A percentile compares a stretch with the other conserved stretches of the same genome.
These are phyloP conservation scores for Dysidea cf. avara DNA, from an alignment of 37 sponge, comb jelly and placozoan species.

Conservation along the genomic window DNA sequence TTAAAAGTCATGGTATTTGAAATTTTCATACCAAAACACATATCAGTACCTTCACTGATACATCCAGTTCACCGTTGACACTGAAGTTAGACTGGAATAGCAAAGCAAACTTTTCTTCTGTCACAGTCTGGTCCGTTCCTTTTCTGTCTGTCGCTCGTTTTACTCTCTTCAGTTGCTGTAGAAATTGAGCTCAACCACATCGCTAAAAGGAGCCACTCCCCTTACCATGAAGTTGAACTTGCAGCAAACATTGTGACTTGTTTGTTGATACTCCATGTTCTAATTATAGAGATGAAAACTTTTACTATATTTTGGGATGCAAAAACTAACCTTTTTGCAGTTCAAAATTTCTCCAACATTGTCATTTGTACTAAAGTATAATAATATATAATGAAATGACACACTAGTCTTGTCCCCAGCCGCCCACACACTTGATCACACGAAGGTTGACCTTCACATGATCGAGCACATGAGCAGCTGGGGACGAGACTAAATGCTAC, in stretches of 20 bases:
- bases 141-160: neutral
- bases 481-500: too few relatives aligned
- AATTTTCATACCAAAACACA: too few relatives aligned
- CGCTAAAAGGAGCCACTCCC: too few relatives aligned
- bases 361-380: neutral
- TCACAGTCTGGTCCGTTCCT: conserved; percentile 62
- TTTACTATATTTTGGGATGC: too few relatives aligned
- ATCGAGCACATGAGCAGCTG: too few relatives aligned
- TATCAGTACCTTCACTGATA: conserved; percentile 36
- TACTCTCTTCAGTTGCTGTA: neutral
- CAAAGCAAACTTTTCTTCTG: conserved; percentile 90
- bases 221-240: neutral
- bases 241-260: conserved; percentile 6
- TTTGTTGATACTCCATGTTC: too few relatives aligned
- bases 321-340: too few relatives aligned
- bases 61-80: conserved; percentile 70
- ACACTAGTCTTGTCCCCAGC: neutral
- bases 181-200: neutral
- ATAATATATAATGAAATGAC: neutral
- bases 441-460: too few relatives aligned
- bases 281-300: neutral
- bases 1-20: too few relatives aligned
- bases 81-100: conserved; percentile 80
- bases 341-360: too few relatives aligned
- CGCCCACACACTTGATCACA: too few relatives aligned